These are phyloP conservation scores for Agrotis clavis DNA, from an alignment of 2,888 invertebrate genomes.

Conservation along the genomic window DNA sequence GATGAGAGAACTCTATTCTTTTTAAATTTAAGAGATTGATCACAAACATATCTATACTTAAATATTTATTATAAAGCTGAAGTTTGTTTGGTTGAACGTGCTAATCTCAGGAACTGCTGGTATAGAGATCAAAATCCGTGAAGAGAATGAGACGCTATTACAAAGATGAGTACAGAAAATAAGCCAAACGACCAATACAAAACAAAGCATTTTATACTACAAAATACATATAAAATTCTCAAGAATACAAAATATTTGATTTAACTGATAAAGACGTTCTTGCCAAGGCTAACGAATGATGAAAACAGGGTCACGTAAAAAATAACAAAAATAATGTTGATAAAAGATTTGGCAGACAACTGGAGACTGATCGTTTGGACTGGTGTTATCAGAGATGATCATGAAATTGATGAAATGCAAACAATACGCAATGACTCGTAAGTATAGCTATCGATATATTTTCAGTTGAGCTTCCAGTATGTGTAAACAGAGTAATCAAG, in stretches of 20 bases:
- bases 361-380: background rate
- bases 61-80: too few species aligned
- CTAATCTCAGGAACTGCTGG: too few species aligned
- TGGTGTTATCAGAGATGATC: constrained; percentile 14
- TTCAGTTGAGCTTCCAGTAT: background rate
- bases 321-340: constrained; percentile 13
- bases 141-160: too few species aligned
- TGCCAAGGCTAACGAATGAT: constrained; percentile 21
- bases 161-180: background rate
- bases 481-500: constrained; percentile 1
- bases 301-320: constrained; percentile 5
- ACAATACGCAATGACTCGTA: constrained; percentile 14
- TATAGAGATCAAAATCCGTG: too few species aligned
- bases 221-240: background rate
- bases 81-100: too few species aligned
- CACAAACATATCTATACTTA: background rate
- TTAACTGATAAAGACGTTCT: constrained; percentile 19
- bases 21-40: too few species aligned
- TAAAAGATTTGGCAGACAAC: constrained; percentile 26
- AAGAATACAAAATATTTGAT: constrained; percentile 21
- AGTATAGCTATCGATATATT: background rate
- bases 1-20: background rate
- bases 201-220: background rate
- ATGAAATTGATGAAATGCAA: constrained; percentile 12
- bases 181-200: background rate